phyloP scores from a whole-genome alignment of 2,113 vertebrate species.

The Phoenicopterus ruber region DNA sequence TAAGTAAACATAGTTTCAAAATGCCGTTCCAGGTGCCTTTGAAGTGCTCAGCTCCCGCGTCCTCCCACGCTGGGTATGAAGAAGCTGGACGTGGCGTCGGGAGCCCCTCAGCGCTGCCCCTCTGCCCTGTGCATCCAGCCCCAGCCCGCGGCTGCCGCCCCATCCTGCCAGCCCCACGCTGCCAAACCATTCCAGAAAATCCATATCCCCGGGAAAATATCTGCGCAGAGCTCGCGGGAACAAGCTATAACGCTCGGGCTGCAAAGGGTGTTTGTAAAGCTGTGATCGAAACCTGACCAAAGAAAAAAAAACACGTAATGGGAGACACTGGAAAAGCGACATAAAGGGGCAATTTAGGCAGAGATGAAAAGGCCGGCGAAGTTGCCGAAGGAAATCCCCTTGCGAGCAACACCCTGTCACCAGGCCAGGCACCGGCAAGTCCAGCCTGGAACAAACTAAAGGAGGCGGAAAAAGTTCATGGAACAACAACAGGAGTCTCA shows the following conservation, averaged over 20 bases:
- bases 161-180: not conserved
- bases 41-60: not conserved
- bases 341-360: fast-evolving
- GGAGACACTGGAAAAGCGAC: not conserved
- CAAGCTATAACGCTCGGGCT: fast-evolving
- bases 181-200: not conserved
- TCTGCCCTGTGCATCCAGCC: not conserved
- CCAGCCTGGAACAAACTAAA: not conserved
- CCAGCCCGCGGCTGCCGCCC: not conserved
- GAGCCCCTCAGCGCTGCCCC: fast-evolving
- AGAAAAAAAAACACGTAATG: not conserved
- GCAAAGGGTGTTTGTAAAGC: not conserved
- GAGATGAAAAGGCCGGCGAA: not conserved
- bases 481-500: not conserved
- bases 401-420: not conserved
- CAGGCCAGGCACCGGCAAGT: not conserved
- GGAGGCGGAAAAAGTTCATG: not conserved
- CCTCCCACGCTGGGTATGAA: fast-evolving
- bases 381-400: not conserved
- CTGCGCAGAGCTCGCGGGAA: fast-evolving
- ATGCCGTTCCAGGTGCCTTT: not conserved
- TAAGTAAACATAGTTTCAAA: not conserved
- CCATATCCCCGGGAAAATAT: not conserved
- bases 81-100: not conserved
- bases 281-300: fast-evolving